Evolutionary conservation across 2,888 invertebrate genomes (phyloP), one percentile per base, ranked within the genome.

Genomic region (Fragum fragum): DNA sequence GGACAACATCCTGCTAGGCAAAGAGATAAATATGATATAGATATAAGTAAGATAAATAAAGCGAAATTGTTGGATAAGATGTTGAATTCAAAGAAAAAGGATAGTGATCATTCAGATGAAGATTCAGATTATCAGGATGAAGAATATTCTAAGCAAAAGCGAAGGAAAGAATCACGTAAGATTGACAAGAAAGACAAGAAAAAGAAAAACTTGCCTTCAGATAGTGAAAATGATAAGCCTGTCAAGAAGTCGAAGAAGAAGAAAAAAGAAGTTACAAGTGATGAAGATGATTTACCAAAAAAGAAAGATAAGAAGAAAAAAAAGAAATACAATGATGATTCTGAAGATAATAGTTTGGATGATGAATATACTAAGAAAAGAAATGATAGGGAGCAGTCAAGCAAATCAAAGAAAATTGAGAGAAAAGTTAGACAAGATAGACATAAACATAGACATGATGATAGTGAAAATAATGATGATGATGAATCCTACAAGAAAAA

Each of bases 11-110:
- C 32, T 1, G 32, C 52, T 9, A 70, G 75, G 39, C 71, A 72
- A 47, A 66, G 42, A 55, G 79, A 76, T 18, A 83, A 83, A 32
- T 57, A 77, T 18, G 79, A 83, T 39, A 83, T 83, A 47, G 83
- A 83, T 42, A 83, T 83, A 39, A 83, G 83, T 61, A 83, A 79
- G 55, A 83, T 83, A n/a, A 83, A 83, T 23, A 79, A 83, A 26
- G 36, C 77, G 23, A 83, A 83, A 66, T 52, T 79, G 28, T 47
- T 83, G 18, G 76, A 76, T 39, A 83, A 79, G 47, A 77, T 77
- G 75, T 77, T 77, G 74, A 73, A 77, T 74, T 47, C 66, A 77
- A 75, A 71, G 73, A 72, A 59, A 66, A 53, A 61, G 14, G 29
- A 47, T 47, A 78, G 72, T 78, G 85, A 82, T 5, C 61, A 81